Evolutionary conservation across 2,888 invertebrate species (phyloP).

Genomic region (Cephus pygmeus): DNA sequence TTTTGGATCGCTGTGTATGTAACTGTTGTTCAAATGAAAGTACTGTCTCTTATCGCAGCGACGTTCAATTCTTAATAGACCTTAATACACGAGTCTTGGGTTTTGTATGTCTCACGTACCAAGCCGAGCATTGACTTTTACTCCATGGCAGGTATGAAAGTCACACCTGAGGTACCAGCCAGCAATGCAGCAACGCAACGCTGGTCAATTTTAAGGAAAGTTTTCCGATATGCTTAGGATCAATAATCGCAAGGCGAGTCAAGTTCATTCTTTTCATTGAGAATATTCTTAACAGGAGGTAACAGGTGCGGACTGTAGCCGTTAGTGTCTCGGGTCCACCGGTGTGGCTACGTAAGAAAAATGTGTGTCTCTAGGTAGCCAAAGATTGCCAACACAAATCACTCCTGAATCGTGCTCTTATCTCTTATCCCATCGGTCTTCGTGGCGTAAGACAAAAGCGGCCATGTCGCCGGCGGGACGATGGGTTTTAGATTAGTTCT

Average conservation of each 20-base stretch:
- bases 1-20: not conserved
- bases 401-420: conserved; percentile 15
- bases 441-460: conserved; percentile 12
- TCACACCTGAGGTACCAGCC: not conserved
- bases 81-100: not conserved
- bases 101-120: not conserved
- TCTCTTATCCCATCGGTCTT: conserved; percentile 14
- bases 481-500: conserved; percentile 5
- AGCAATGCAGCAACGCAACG: not conserved
- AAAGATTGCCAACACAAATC: conserved; percentile 10
- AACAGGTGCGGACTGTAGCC: not conserved
- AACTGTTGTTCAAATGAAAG: not conserved
- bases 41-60: not conserved
- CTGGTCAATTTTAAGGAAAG: not conserved
- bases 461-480: conserved; percentile 10
- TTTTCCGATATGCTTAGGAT: not conserved
- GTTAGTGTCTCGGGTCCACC: not conserved
- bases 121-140: not conserved
- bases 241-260: not conserved
- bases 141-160: not conserved
- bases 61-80: not conserved
- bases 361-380: not conserved
- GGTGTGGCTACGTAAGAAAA: not conserved
- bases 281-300: not conserved
- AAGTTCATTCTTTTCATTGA: not conserved